Evolutionary conservation across 2,113 vertebrate genomes (phyloP), one percentile per base, ranked within the genome.

Genomic region (Chauna torquata): DNA sequence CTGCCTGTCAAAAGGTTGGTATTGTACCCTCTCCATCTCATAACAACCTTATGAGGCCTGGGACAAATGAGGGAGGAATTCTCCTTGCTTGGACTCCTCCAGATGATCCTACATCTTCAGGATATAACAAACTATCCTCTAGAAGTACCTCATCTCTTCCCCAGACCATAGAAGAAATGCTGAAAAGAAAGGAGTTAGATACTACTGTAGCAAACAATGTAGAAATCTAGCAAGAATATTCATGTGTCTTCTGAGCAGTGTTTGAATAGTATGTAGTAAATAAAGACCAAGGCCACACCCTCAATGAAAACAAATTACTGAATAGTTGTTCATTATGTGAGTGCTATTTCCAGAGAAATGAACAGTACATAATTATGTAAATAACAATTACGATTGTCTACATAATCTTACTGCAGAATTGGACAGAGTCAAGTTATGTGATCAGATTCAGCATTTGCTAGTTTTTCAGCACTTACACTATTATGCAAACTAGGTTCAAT

Each of bases 261-360:
- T 49, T 54, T 69, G 34, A 92, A 88, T 30, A 61, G 13, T 14
- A 55, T 8, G 38, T 18, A 64, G 34, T 69, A 88, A 90, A 93
- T 64, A 95, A 83, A 74, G 42, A 82, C 34, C 49, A 55, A 83
- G n/a, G 80, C 11, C 64, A 86, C 92, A 90, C 76, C 82, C 59
- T 42, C 19, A 86, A 58, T 65, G 50, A 77, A 92, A 90, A 69
- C 38, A 42, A 87, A 82, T 54, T 27, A 58, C 59, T 80, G 58
- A 92, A 74, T 34, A 90, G 68, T 9, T 66, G 36, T n/a, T 92
- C 82, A 82, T 82, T 45, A 79, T 85, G 40, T n/a, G 71, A 96
- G 32, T 50, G 52, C 50, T 55, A 57, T 92, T 96, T 90, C 82
- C 76, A 93, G 44, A 90, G 58, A 96, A 96, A 65, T 66, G 44